Percentiles rank a stretch among this genome's conserved stretches.
These are phyloP conservation scores for Patella vulgata DNA, from an alignment of 1,140 invertebrate species.

Conservation along the genomic window DNA sequence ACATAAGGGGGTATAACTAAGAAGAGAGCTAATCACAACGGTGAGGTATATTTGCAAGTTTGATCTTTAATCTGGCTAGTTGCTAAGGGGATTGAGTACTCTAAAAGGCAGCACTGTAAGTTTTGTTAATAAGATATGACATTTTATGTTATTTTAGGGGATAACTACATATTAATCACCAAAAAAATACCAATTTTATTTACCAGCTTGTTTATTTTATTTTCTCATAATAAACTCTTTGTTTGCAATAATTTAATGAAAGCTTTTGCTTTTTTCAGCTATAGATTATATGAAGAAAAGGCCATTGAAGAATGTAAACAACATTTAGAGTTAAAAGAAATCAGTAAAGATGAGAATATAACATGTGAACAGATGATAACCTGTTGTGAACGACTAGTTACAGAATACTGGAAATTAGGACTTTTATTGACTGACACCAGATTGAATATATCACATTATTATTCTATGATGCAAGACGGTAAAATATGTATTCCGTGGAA, in stretches of 20 bases:
- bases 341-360: slow-evolving; percentile 90
- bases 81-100: too few relatives aligned
- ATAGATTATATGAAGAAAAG: slow-evolving; percentile 52
- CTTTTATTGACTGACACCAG: slow-evolving; percentile 71
- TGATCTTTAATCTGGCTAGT: too few relatives aligned
- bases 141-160: too few relatives aligned
- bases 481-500: slow-evolving; percentile 93
- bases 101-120: too few relatives aligned
- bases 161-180: too few relatives aligned
- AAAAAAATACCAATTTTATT: too few relatives aligned
- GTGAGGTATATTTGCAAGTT: background rate
- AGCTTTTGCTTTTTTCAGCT: slow-evolving; percentile 54
- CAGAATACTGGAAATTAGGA: slow-evolving; percentile 66
- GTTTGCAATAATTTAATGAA: too few relatives aligned
- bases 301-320: slow-evolving; percentile 82
- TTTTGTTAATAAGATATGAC: too few relatives aligned
- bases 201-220: too few relatives aligned
- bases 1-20: background rate
- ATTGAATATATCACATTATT: slow-evolving; percentile 88
- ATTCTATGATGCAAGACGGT: slow-evolving; percentile 89
- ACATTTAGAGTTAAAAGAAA: slow-evolving; percentile 75
- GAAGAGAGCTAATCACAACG: background rate
- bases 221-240: too few relatives aligned
- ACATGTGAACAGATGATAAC: slow-evolving; percentile 88
- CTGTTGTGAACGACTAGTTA: slow-evolving; percentile 79